Evolutionary conservation across 2,888 invertebrate genomes (phyloP).

Genomic region (Drosophila multiciliata): DNA sequence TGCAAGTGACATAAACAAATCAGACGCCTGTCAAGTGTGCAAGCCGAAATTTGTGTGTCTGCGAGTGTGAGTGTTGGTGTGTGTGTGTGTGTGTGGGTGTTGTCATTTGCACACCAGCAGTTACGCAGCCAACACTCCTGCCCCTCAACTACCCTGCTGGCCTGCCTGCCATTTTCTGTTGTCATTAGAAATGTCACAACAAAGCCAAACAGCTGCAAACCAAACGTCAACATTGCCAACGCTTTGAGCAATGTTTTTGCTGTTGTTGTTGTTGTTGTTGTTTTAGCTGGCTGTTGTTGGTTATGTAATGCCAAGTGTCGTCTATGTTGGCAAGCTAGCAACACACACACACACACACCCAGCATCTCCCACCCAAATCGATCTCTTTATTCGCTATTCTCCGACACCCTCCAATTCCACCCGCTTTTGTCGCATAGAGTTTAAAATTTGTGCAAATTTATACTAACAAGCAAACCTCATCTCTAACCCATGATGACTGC

Average conservation of each 20-base stretch:
- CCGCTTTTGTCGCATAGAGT: slow-evolving; percentile 14
- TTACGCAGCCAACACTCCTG: slow-evolving; percentile 16
- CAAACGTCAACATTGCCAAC: slow-evolving; percentile 66
- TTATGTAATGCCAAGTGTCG: slow-evolving; percentile 60
- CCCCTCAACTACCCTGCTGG: neutral
- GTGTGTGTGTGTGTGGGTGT: slow-evolving; percentile 39
- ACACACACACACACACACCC: slow-evolving; percentile 22
- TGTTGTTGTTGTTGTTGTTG: slow-evolving; percentile 24
- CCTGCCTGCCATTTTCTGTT: slow-evolving; percentile 51
- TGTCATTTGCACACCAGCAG: slow-evolving; percentile 69
- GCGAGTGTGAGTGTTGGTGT: slow-evolving; percentile 16
- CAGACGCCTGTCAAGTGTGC: slow-evolving; percentile 79
- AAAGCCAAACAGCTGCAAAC: slow-evolving; percentile 75
- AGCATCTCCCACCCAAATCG: neutral
- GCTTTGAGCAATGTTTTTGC: slow-evolving; percentile 45
- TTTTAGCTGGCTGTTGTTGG: slow-evolving; percentile 39
- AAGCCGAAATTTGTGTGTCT: slow-evolving; percentile 55
- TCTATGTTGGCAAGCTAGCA: slow-evolving; percentile 42
- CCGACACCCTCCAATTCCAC: neutral
- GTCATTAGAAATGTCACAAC: slow-evolving; percentile 82
- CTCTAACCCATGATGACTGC: slow-evolving; percentile 4
- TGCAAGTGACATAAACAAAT: slow-evolving; percentile 81
- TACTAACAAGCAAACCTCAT: slow-evolving; percentile 55
- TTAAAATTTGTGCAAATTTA: slow-evolving; percentile 67
- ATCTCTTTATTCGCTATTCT: neutral